Conservation (phyloP, 2,113 vertebrate species). For the Psilopsiagon aymara region DNA sequence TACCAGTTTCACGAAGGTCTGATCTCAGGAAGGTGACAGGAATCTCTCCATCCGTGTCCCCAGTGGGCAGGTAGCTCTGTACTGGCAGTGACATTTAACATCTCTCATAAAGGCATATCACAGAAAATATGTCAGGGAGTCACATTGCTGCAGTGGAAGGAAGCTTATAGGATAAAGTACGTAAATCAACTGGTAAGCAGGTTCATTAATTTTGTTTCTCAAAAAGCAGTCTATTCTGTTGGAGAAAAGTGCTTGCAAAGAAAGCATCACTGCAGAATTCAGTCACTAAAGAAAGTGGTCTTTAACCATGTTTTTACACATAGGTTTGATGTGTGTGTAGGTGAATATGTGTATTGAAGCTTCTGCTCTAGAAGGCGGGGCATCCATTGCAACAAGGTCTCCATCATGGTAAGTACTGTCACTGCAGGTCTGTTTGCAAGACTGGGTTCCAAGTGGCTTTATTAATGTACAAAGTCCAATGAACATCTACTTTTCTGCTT, state of each 20-base stretch:
- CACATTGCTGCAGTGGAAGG: background rate
- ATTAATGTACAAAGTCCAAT: no score
- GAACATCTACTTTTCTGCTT: background rate
- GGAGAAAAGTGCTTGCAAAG: background rate
- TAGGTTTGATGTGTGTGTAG: rapidly evolving
- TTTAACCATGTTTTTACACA: background rate
- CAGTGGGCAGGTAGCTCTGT: background rate
- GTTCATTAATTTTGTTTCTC: background rate
- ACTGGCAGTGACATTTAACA: background rate
- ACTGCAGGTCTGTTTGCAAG: no score
- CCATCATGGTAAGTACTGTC: background rate
- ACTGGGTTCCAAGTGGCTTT: background rate
- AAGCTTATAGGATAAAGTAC: background rate
- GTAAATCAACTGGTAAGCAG: background rate
- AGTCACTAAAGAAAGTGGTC: background rate
- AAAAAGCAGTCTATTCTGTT: background rate
- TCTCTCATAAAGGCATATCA: background rate
- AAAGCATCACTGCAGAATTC: background rate
- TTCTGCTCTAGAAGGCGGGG: background rate
- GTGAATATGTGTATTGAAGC: background rate
- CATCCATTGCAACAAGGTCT: background rate
- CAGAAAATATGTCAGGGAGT: background rate
- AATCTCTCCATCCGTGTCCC: background rate
- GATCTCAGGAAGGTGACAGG: background rate
- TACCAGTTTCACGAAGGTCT: background rate